A percentile compares a stretch with the other conserved stretches of the same genome.
Evolutionary conservation across 2,113 vertebrate species (phyloP).

Genomic region (Pycnonotus jocosus): DNA sequence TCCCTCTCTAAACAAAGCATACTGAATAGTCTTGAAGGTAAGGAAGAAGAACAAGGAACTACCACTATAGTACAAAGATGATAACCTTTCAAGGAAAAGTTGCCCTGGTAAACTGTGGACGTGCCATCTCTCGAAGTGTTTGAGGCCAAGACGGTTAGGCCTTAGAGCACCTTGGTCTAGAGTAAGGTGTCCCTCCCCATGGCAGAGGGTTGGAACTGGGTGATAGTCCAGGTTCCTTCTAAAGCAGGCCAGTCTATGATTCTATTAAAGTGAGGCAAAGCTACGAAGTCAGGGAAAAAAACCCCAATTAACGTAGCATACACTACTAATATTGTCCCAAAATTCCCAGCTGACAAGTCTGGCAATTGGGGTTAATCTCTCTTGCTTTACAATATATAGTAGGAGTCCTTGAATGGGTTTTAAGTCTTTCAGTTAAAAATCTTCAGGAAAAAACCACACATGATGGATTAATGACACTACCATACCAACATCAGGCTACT

Average conservation of each 20-base stretch:
- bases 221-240: not conserved
- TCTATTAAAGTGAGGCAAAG: not conserved
- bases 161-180: not conserved
- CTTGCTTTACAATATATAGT: not conserved
- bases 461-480: not conserved
- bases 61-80: not conserved
- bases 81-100: not conserved
- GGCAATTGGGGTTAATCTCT: not conserved
- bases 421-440: not conserved
- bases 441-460: accelerated
- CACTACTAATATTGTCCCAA: not conserved
- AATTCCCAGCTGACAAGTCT: not conserved
- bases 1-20: not conserved
- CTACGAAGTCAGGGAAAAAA: not conserved
- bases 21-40: not conserved
- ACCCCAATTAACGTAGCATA: not conserved
- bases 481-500: not conserved
- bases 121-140: not conserved
- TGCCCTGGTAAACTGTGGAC: not conserved
- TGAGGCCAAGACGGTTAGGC: not conserved
- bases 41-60: not conserved
- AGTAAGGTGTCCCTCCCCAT: not conserved
- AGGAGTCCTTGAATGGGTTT: not conserved
- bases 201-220: not conserved
- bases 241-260: not conserved